phyloP scores from a whole-genome alignment of 2,797 vertebrate species.

The Pogoniulus pusillus region DNA sequence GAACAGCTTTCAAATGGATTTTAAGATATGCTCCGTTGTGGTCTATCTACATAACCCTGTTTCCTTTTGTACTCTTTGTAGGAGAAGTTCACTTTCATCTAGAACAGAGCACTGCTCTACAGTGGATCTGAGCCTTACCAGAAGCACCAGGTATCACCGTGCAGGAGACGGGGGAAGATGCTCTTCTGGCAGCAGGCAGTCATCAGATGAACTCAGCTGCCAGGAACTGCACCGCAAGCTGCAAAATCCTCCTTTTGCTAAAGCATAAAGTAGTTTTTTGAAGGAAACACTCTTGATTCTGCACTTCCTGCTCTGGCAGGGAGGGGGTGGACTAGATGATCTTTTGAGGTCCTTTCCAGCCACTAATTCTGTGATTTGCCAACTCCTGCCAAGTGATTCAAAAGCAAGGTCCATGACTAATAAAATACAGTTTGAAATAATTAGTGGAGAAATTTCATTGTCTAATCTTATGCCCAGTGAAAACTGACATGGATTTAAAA shows the following conservation, averaged over 20 bases:
- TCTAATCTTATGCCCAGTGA: background rate
- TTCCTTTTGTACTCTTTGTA: rapidly evolving
- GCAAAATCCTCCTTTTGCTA: background rate
- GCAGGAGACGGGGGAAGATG: background rate
- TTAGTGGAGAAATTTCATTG: background rate
- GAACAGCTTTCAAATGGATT: rapidly evolving
- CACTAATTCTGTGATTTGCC: background rate
- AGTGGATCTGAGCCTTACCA: rapidly evolving
- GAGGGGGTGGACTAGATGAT: too few relatives aligned
- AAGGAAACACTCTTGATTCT: background rate
- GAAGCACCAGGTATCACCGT: rapidly evolving
- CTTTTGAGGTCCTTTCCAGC: too few relatives aligned
- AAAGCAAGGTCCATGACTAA: background rate
- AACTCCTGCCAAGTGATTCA: background rate
- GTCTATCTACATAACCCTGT: rapidly evolving
- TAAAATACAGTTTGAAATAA: background rate
- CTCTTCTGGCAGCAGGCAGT: background rate
- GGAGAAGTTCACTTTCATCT: rapidly evolving
- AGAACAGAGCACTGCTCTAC: rapidly evolving
- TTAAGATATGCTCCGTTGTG: rapidly evolving
- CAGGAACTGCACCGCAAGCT: background rate
- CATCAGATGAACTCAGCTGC: background rate
- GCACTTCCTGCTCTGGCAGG: rapidly evolving
- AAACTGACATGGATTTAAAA: rapidly evolving
- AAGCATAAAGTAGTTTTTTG: background rate